These are phyloP conservation scores for Cantharis nigra DNA, from an alignment of 2,888 invertebrate species.

Conservation along the genomic window DNA sequence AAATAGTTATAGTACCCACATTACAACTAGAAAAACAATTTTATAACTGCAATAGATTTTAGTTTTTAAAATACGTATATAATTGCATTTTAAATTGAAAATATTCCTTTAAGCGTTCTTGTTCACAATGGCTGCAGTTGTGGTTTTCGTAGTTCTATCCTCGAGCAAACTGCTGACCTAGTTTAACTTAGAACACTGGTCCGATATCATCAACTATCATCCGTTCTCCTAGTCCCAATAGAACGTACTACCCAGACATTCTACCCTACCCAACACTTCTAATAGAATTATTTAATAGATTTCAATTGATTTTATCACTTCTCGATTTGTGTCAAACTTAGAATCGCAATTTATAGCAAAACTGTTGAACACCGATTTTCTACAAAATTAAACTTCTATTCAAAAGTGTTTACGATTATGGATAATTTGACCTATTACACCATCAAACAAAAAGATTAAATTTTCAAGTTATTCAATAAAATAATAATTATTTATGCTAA, in stretches of 20 bases:
- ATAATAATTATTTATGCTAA: no score
- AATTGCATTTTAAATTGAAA: not conserved
- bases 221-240: slow-evolving; percentile 10
- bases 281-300: slow-evolving; percentile 37
- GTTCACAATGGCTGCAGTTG: slow-evolving; percentile 1
- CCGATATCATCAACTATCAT: slow-evolving; percentile 16
- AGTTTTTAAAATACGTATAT: not conserved
- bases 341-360: slow-evolving; percentile 31
- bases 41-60: not conserved
- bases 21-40: not conserved
- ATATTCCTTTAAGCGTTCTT: not conserved
- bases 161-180: slow-evolving; percentile 5
- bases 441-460: not conserved
- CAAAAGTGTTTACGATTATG: not conserved
- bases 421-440: not conserved
- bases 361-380: slow-evolving; percentile 28
- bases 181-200: slow-evolving; percentile 10
- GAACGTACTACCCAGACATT: slow-evolving; percentile 4
- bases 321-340: slow-evolving; percentile 30
- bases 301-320: slow-evolving; percentile 35
- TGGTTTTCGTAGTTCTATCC: slow-evolving; percentile 16
- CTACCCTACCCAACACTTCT: slow-evolving; percentile 25
- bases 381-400: slow-evolving; percentile 5
- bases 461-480: not conserved
- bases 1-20: not conserved